Evolutionary conservation across 1,140 invertebrate species (phyloP).

Genomic region (Belonocnema kinseyi): DNA sequence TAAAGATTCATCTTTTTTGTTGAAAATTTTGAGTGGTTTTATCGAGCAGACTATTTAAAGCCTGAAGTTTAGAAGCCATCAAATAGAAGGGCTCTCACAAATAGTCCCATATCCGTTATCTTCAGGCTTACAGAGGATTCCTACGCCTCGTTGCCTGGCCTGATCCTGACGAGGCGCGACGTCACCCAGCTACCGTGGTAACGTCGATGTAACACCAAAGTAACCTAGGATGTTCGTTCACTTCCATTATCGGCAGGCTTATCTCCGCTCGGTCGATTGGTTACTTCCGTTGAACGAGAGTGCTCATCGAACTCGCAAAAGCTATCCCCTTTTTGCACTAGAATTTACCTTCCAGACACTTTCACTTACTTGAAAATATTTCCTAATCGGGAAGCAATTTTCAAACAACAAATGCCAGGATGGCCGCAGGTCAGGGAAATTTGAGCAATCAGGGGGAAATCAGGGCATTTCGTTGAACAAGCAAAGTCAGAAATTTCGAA

Average conservation of each 20-base stretch:
- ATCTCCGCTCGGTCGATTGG: constrained; percentile 63
- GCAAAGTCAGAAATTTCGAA: no score
- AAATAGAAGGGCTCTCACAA: constrained; percentile 14
- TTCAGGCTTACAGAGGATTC: constrained; percentile 51
- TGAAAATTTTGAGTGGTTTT: background rate
- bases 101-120: constrained; percentile 49
- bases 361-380: background rate
- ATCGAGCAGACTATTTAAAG: background rate
- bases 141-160: constrained; percentile 49
- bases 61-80: background rate
- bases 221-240: constrained; percentile 48
- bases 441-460: no score
- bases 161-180: constrained; percentile 53
- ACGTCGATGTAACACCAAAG: constrained; percentile 41
- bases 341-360: constrained; percentile 30
- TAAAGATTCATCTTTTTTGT: no score
- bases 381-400: background rate
- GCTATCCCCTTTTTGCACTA: constrained; percentile 33
- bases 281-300: constrained; percentile 52
- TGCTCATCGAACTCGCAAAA: constrained; percentile 38
- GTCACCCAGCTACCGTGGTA: constrained; percentile 40
- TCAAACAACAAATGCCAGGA: background rate
- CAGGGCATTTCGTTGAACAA: no score
- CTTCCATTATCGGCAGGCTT: constrained; percentile 65
- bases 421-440: no score